Base-by-base conservation (phyloP, 2,113 vertebrate species). In the Laticauda colubrina region DNA sequence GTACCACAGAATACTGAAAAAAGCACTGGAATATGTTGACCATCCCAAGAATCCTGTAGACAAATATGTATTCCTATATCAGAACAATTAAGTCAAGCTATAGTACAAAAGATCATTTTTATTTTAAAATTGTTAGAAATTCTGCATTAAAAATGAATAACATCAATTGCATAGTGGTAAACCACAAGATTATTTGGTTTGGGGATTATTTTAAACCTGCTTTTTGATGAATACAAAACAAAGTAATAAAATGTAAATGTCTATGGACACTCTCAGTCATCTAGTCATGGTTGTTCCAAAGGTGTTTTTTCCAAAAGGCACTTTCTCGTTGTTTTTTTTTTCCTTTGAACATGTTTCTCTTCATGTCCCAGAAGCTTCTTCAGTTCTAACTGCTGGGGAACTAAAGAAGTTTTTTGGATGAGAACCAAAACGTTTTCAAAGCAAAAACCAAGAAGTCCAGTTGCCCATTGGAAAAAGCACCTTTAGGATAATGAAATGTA, bases 1-100 rank as follows among this genome's bases (percentile, higher is more conserved):
- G 99, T 98, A 95, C 99, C 99, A 96, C 99, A 99, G 96, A 99
- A 99, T 93, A 99, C 96, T 15, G 99, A 99, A 94, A 99, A 99
- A 91, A 99, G 98, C 89, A 99, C 99, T 39, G 99, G 99, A 98
- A 99, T 99, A 98, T 99, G 99, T 81, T 99, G 99, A 87, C 98
- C 98, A 97, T 99, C 99, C 99, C 99, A 99, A 5, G 98, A 98
- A 97, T 99, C 99, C 99, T 99, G 93, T n/a, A 90, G 10, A 92
- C 1, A 92, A 69, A 97, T 91, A 95, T 45, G 23, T 15, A 5
- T 93, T 43, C 15, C 2, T 39, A 43, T 69, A 69, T 69, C 64
- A 69, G 64, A 69, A 69, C 6, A 2, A 69, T 34, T 69, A 69
- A 34, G 1, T 85, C 56, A 56, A 1, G 3, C 45, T 5, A 20